Evolutionary conservation across 1,140 invertebrate species (phyloP).

Genomic region (Drosophila kohkoa): DNA sequence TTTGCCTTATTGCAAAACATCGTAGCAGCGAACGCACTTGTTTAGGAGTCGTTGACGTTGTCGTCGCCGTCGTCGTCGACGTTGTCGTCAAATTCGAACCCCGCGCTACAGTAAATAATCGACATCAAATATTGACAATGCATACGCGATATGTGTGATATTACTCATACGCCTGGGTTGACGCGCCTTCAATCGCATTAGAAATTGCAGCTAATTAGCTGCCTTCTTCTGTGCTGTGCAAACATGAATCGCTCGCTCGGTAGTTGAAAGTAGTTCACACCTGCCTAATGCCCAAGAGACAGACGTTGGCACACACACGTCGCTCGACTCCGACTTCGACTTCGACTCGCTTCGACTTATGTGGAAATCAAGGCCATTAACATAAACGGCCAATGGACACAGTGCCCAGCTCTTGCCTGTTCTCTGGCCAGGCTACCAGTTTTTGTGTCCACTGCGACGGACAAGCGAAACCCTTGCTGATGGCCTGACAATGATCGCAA

Average conservation of each 20-base stretch:
- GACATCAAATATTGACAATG: constrained; percentile 48
- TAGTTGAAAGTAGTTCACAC: constrained; percentile 80
- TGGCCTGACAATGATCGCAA: constrained; percentile 36
- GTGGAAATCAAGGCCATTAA: constrained; percentile 76
- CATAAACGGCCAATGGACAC: constrained; percentile 65
- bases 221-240: constrained; percentile 46
- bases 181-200: constrained; percentile 66
- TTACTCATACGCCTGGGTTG: constrained; percentile 74
- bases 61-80: not conserved
- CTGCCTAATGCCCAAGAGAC: constrained; percentile 42
- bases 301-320: not conserved
- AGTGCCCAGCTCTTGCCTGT: not conserved
- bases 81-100: constrained; percentile 8
- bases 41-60: constrained; percentile 71
- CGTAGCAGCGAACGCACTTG: constrained; percentile 61
- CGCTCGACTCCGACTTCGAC: not conserved
- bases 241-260: constrained; percentile 30
- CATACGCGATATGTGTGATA: constrained; percentile 63
- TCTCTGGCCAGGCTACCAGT: constrained; percentile 8
- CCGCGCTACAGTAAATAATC: not conserved
- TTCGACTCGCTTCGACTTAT: constrained; percentile 37
- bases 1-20: constrained; percentile 62
- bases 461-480: constrained; percentile 5
- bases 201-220: constrained; percentile 73
- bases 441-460: not conserved